Evolutionary conservation across 2,888 invertebrate species (phyloP).

Genomic region (Meteorus colon): DNA sequence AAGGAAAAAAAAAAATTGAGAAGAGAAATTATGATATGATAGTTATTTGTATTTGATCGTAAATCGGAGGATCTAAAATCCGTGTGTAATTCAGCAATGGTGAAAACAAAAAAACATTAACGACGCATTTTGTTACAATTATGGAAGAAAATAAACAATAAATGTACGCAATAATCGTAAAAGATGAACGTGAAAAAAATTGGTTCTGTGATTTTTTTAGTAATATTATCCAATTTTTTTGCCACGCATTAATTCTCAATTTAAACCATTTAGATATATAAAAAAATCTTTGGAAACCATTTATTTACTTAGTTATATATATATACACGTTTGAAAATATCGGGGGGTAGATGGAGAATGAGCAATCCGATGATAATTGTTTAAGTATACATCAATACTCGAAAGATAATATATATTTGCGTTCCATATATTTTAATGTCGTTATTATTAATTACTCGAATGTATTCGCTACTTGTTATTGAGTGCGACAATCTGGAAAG

Average conservation of each 20-base stretch:
- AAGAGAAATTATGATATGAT: conserved; percentile 8
- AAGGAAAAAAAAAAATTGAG: conserved; percentile 42
- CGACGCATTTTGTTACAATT: conserved; percentile 20
- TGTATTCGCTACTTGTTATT: conserved; percentile 43
- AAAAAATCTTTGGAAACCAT: too few relatives aligned
- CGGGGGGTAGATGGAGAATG: not conserved
- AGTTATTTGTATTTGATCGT: conserved; percentile 50
- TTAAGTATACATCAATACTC: not conserved
- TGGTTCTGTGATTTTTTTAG: not conserved
- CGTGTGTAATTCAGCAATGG: conserved; percentile 47
- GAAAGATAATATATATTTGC: conserved; percentile 10
- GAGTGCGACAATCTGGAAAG: conserved; percentile 41
- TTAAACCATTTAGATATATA: not conserved
- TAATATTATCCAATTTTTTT: conserved; percentile 7
- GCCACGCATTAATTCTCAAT: not conserved
- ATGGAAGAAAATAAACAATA: conserved; percentile 20
- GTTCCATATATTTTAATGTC: conserved; percentile 15
- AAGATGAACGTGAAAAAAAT: not conserved
- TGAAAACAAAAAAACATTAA: conserved; percentile 39
- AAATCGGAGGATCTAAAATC: conserved; percentile 55
- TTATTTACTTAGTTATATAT: too few relatives aligned
- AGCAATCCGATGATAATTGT: not conserved
- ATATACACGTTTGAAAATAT: too few relatives aligned
- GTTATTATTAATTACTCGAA: conserved; percentile 6
- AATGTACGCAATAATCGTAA: conserved; percentile 53